A percentile compares a stretch with the other conserved stretches of the same genome.
phyloP scores from a whole-genome alignment of 2,888 invertebrate species.

The Melangyna quadrimaculata region DNA sequence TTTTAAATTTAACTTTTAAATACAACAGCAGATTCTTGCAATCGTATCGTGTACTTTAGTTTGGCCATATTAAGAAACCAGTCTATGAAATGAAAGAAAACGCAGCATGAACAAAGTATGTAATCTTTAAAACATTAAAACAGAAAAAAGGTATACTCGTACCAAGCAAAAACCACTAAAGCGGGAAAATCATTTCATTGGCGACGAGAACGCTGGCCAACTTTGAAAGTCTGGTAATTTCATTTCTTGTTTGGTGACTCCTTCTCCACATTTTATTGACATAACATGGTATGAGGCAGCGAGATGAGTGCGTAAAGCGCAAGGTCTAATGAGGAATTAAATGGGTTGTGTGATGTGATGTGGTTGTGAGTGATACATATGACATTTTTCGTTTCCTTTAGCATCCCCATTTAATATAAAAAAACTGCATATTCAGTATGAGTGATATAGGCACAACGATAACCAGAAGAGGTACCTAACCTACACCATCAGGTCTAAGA shows the following conservation, averaged over 20 bases:
- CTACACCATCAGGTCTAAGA: constrained; percentile 19
- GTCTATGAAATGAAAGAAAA: constrained; percentile 18
- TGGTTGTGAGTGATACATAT: constrained; percentile 22
- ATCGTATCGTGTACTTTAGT: background rate
- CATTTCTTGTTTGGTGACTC: constrained; percentile 20
- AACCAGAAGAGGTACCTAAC: background rate
- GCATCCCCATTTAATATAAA: background rate
- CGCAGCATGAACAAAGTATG: constrained; percentile 33
- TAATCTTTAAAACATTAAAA: constrained; percentile 14
- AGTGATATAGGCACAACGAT: background rate
- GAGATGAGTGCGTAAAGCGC: constrained; percentile 30
- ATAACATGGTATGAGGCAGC: constrained; percentile 3
- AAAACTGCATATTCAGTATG: background rate
- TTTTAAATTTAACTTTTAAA: no score
- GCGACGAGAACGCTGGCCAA: background rate
- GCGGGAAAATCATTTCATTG: constrained; percentile 40
- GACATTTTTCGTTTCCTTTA: constrained; percentile 10
- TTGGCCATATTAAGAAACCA: constrained; percentile 1
- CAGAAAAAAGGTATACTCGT: constrained; percentile 23
- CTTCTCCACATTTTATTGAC: constrained; percentile 19
- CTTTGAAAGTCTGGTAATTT: constrained; percentile 34
- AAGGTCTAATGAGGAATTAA: constrained; percentile 54
- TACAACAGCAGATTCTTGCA: background rate
- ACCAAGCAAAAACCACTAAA: constrained; percentile 30
- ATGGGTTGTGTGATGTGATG: constrained; percentile 33